These are phyloP conservation scores for Turdus rufiventris DNA, from an alignment of 2,113 vertebrate species.

Conservation along the genomic window DNA sequence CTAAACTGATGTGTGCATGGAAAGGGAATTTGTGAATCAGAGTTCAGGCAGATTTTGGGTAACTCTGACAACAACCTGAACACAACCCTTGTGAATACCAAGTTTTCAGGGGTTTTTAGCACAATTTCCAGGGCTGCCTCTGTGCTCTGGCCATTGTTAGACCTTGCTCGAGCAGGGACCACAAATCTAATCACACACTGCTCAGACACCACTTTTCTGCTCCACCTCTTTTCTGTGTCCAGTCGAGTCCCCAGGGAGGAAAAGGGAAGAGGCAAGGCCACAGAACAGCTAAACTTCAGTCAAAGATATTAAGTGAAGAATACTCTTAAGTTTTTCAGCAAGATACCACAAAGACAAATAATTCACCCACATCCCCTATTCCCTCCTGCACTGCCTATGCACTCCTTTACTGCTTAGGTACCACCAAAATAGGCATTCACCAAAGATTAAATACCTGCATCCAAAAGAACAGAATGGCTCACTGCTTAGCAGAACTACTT, in stretches of 20 bases:
- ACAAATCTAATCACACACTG: background rate
- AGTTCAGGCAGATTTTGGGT: background rate
- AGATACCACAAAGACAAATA: background rate
- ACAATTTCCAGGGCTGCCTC: background rate
- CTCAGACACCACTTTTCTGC: background rate
- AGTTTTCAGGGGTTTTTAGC: background rate
- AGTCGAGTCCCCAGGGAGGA: background rate
- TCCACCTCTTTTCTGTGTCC: background rate
- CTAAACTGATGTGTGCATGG: background rate
- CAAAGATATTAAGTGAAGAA: background rate
- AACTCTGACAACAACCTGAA: background rate
- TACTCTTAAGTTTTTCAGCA: background rate
- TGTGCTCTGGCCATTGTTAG: background rate
- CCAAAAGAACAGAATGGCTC: background rate
- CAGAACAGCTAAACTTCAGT: background rate
- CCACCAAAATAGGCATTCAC: background rate
- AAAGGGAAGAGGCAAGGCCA: background rate
- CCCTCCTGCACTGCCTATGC: background rate
- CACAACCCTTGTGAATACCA: background rate
- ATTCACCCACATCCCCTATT: rapidly evolving
- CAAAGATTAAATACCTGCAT: background rate
- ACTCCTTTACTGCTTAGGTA: background rate
- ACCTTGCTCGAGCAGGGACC: background rate
- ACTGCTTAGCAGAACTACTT: background rate
- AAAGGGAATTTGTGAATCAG: background rate